A percentile compares a stretch with the other conserved stretches of the same genome.
Evolutionary conservation across 2,113 vertebrate genomes (phyloP).

Genomic region (Clarias magur): DNA sequence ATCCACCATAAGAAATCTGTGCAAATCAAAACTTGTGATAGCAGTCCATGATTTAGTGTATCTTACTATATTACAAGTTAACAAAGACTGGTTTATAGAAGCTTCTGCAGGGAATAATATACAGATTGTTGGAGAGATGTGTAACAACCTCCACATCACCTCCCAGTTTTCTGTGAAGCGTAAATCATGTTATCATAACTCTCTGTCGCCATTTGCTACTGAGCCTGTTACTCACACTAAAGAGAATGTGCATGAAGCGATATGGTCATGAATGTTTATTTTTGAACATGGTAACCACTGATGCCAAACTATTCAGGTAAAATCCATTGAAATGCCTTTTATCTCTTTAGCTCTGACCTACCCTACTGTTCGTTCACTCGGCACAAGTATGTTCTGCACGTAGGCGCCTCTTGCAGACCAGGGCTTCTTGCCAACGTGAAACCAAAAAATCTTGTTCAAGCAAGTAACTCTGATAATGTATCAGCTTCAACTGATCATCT

Average conservation of each 20-base stretch:
- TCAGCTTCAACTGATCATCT: slow-evolving; percentile 60
- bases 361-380: slow-evolving; percentile 48
- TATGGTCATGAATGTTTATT: slow-evolving; percentile 58
- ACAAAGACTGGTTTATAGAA: slow-evolving; percentile 9
- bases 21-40: slow-evolving; percentile 4
- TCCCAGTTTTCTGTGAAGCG: slow-evolving; percentile 4
- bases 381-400: slow-evolving; percentile 60
- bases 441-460: slow-evolving; percentile 59
- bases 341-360: slow-evolving; percentile 49
- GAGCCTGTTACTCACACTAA: slow-evolving; percentile 43
- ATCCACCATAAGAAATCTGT: not conserved
- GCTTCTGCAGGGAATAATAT: slow-evolving; percentile 2
- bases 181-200: slow-evolving; percentile 36
- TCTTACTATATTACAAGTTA: not conserved
- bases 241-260: slow-evolving; percentile 45
- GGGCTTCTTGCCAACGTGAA: slow-evolving; percentile 53
- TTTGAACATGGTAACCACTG: slow-evolving; percentile 54
- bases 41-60: not conserved
- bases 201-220: slow-evolving; percentile 28
- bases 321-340: slow-evolving; percentile 61
- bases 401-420: slow-evolving; percentile 54
- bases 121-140: slow-evolving; percentile 9
- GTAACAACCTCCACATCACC: slow-evolving; percentile 38
- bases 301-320: slow-evolving; percentile 64
- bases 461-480: slow-evolving; percentile 67